phyloP scores from a whole-genome alignment of 2,113 vertebrate species.

The Ageneiosus marmoratus region DNA sequence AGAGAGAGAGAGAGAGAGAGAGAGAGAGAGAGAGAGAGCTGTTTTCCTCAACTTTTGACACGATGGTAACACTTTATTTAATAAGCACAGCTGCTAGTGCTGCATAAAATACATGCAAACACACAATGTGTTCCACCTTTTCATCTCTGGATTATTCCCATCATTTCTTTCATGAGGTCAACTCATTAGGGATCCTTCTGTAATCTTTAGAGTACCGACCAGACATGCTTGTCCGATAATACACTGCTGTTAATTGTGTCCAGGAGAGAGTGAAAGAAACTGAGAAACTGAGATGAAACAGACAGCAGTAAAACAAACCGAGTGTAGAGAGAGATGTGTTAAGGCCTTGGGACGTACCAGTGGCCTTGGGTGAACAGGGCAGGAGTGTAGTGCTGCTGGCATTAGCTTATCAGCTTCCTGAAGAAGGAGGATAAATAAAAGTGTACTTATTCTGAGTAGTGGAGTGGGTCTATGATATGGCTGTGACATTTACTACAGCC shows the following conservation, averaged over 20 bases:
- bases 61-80: constrained; percentile 49
- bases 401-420: constrained; percentile 45
- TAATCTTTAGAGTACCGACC: constrained; percentile 25
- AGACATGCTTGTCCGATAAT: constrained; percentile 36
- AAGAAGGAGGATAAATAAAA: constrained; percentile 37
- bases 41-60: constrained; percentile 40
- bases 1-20: constrained; percentile 16
- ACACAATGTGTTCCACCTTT: constrained; percentile 24
- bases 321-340: background rate
- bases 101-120: constrained; percentile 16
- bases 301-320: background rate
- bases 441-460: background rate
- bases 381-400: constrained; percentile 17
- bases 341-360: background rate
- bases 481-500: background rate
- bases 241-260: constrained; percentile 28
- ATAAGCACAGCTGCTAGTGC: constrained; percentile 39
- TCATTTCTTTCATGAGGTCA: constrained; percentile 36
- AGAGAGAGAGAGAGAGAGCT: constrained; percentile 18
- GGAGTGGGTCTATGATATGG: background rate
- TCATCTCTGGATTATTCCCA: constrained; percentile 17
- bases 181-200: constrained; percentile 27
- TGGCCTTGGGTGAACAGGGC: constrained; percentile 42
- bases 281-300: constrained; percentile 29
- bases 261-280: constrained; percentile 8